Evolutionary conservation across 2,888 invertebrate genomes (phyloP).

Genomic region (Caradrina kadenii): DNA sequence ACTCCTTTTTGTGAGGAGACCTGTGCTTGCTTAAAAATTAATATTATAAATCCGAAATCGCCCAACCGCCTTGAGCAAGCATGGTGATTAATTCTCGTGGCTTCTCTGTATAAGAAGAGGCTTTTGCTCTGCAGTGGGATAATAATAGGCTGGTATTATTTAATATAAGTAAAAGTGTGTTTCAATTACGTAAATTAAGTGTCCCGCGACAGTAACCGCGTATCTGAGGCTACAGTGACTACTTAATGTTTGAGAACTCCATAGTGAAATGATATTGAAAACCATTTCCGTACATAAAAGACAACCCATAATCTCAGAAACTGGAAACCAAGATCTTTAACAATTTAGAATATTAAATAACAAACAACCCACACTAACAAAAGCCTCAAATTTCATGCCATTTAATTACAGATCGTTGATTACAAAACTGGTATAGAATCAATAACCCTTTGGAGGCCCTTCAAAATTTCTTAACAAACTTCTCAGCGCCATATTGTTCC

Average conservation of each 20-base stretch:
- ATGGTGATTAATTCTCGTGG: too few species aligned
- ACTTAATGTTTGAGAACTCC: background rate
- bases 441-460: slow-evolving; percentile 46
- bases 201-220: too few species aligned
- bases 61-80: too few species aligned
- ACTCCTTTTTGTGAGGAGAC: too few species aligned
- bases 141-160: too few species aligned
- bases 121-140: too few species aligned
- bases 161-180: too few species aligned
- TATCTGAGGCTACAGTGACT: too few species aligned
- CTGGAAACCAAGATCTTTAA: slow-evolving; percentile 5
- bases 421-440: slow-evolving; percentile 50
- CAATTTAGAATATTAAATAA: slow-evolving; percentile 20
- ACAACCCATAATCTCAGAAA: background rate
- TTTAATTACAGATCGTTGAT: slow-evolving; percentile 49
- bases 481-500: slow-evolving; percentile 60
- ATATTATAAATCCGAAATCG: too few species aligned
- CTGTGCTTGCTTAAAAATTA: too few species aligned
- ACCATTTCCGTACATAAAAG: background rate
- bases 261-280: background rate
- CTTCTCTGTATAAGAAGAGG: too few species aligned
- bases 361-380: slow-evolving; percentile 27
- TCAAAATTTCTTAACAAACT: slow-evolving; percentile 59
- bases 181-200: too few species aligned
- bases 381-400: slow-evolving; percentile 22